Percentiles rank a stretch among this genome's conserved stretches.
Evolutionary conservation across 2,888 invertebrate genomes (phyloP).

Genomic region (Crematogaster levior): DNA sequence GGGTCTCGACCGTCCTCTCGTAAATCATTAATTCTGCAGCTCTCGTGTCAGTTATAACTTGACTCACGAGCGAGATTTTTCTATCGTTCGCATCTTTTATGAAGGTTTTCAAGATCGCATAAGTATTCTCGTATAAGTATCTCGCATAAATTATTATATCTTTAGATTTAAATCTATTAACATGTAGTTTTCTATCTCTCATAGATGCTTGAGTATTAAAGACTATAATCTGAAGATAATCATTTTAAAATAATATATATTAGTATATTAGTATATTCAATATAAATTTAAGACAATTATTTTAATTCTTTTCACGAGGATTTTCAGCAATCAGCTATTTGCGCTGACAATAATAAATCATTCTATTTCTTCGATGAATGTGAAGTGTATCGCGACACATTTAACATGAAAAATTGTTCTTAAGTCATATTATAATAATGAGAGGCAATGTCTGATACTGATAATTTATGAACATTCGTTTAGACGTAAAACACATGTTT

Average conservation of each 20-base stretch:
- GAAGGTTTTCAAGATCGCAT: background rate
- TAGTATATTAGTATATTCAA: too few species aligned
- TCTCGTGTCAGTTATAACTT: background rate
- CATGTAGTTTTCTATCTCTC: background rate
- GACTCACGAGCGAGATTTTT: background rate
- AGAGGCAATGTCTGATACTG: background rate
- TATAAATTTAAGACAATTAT: background rate
- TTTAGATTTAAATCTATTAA: background rate
- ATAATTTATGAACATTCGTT: slow-evolving; percentile 9
- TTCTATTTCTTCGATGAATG: background rate
- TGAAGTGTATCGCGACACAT: background rate
- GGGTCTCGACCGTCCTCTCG: background rate
- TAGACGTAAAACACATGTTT: slow-evolving; percentile 14
- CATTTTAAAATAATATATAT: too few species aligned
- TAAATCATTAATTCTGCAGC: slow-evolving; percentile 1
- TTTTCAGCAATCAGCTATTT: background rate
- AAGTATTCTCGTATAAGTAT: background rate
- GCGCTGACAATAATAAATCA: background rate
- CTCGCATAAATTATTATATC: background rate
- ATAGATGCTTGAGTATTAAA: background rate
- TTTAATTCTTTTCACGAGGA: background rate
- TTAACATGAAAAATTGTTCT: background rate
- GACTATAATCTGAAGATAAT: background rate
- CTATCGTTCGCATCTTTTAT: background rate
- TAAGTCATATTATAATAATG: background rate